Evolutionary conservation across 2,888 invertebrate genomes (phyloP).

Genomic region (Apoda limacodes): DNA sequence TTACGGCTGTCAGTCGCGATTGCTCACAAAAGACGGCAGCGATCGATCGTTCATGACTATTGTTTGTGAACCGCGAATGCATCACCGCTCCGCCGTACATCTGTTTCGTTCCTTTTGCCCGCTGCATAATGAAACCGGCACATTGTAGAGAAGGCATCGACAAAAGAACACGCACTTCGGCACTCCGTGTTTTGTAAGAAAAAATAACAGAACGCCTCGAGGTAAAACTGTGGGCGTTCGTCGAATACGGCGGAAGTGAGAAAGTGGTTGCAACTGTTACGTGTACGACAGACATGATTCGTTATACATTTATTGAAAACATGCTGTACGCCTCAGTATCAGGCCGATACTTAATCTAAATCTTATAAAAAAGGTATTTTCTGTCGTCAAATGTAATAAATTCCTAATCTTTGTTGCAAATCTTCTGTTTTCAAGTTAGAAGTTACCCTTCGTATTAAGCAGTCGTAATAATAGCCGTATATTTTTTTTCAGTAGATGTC

Average conservation of each 20-base stretch:
- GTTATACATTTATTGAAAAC: conserved; percentile 53
- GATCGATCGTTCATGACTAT: conserved; percentile 64
- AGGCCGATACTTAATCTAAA: too few species aligned
- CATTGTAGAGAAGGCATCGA: conserved; percentile 58
- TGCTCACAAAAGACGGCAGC: conserved; percentile 48
- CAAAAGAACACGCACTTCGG: conserved; percentile 62
- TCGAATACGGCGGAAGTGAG: conserved; percentile 56
- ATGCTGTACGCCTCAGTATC: conserved; percentile 39
- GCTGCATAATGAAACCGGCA: conserved; percentile 61
- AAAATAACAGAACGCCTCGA: conserved; percentile 52
- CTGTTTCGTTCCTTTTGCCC: conserved; percentile 64
- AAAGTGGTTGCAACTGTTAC: conserved; percentile 64
- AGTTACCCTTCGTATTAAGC: too few species aligned
- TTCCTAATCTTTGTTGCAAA: too few species aligned
- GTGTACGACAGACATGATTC: conserved; percentile 60
- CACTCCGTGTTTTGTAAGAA: conserved; percentile 52
- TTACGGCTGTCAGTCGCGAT: conserved; percentile 25
- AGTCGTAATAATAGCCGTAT: too few species aligned
- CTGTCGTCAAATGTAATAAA: too few species aligned
- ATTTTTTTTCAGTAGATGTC: too few species aligned
- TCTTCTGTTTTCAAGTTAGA: too few species aligned
- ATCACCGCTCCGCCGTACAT: conserved; percentile 57
- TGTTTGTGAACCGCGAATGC: conserved; percentile 47
- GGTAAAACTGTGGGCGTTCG: conserved; percentile 58
- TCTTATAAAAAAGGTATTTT: too few species aligned